Evolutionary conservation across 2,113 vertebrate species (phyloP).

Genomic region (Plectropomus leopardus): DNA sequence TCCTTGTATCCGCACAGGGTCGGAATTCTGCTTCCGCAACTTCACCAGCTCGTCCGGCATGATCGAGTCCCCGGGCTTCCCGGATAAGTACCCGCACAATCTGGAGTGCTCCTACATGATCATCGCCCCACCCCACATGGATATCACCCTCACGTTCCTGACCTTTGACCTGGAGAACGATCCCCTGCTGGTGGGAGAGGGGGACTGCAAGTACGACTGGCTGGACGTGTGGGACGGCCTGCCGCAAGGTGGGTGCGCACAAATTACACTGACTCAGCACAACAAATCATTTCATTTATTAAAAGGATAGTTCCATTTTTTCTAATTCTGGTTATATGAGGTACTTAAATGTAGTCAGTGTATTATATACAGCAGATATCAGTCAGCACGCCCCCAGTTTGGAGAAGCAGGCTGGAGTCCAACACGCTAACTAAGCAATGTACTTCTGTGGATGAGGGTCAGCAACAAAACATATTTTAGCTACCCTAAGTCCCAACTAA

Average conservation of each 20-base stretch:
- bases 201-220: constrained; percentile 99
- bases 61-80: constrained; percentile 96
- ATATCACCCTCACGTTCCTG: constrained; percentile 94
- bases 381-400: too few species aligned
- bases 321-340: too few species aligned
- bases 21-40: constrained; percentile 98
- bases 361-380: too few species aligned
- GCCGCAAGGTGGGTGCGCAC: constrained; percentile 90
- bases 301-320: too few species aligned
- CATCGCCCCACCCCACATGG: constrained; percentile 93
- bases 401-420: too few species aligned
- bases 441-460: too few species aligned
- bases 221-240: constrained; percentile 98
- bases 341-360: too few species aligned
- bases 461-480: too few species aligned
- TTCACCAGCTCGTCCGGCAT: constrained; percentile 92
- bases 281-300: too few species aligned
- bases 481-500: too few species aligned
- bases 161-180: constrained; percentile 98
- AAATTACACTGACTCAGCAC: too few species aligned
- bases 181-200: constrained; percentile 93
- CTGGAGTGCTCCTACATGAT: constrained; percentile 97
- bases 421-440: not conserved
- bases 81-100: constrained; percentile 98
- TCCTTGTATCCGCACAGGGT: constrained; percentile 84